These are phyloP conservation scores for Anseranas semipalmata DNA, from an alignment of 2,113 vertebrate species.

Conservation along the genomic window DNA sequence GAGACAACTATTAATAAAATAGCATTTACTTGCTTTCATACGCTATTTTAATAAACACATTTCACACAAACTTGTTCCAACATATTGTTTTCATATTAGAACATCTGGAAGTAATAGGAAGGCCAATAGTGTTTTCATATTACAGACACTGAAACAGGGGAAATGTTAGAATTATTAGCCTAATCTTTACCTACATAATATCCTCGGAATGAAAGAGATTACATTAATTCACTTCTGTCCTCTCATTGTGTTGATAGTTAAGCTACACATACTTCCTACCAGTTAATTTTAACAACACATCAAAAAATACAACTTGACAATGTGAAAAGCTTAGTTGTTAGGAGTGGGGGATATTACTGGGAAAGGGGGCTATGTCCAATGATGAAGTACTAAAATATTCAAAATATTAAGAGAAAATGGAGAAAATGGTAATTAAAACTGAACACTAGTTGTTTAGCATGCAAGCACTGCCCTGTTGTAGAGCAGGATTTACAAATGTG, in stretches of 20 bases:
- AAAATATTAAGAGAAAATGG: neutral
- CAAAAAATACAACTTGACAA: neutral
- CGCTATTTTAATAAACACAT: neutral
- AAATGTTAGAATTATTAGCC: neutral
- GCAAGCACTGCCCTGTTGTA: neutral
- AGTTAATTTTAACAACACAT: neutral
- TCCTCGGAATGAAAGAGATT: neutral
- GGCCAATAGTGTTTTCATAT: neutral
- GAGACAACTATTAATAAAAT: neutral
- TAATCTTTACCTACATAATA: neutral
- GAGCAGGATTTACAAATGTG: rapidly evolving
- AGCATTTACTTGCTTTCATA: neutral
- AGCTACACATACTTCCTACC: neutral
- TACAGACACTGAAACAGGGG: neutral
- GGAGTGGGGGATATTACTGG: neutral
- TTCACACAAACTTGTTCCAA: neutral
- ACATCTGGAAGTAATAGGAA: neutral
- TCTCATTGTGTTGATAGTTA: neutral
- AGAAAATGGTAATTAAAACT: neutral
- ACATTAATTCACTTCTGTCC: neutral
- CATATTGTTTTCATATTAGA: neutral
- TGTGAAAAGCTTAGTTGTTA: neutral
- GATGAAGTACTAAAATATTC: neutral
- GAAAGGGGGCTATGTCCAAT: neutral
- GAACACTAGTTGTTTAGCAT: neutral